Percentiles rank a stretch among this genome's conserved stretches.
Conservation (phyloP, 2,888 invertebrate species). For the Pristionchus entomophagus region DNA sequence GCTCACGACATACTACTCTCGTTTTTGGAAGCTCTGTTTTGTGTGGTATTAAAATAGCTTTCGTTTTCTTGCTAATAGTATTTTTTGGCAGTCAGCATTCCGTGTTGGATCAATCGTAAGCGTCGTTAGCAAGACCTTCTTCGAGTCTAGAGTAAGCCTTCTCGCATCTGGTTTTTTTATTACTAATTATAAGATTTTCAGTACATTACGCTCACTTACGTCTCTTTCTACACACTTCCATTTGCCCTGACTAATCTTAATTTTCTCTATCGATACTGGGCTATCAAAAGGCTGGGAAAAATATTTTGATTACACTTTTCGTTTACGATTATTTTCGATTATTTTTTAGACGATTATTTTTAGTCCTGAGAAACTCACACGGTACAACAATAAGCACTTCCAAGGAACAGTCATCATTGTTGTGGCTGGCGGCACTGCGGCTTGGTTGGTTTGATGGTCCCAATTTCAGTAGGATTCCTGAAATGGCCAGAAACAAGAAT, state of each 20-base stretch:
- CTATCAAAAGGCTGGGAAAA: background rate
- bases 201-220: background rate
- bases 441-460: background rate
- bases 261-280: conserved; percentile 8
- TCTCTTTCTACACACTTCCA: background rate
- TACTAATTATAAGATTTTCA: background rate
- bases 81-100: no score
- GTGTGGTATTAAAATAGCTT: background rate
- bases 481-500: no score
- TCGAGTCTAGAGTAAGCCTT: background rate
- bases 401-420: background rate
- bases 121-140: background rate
- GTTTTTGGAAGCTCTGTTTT: background rate
- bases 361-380: background rate
- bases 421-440: background rate
- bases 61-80: no score
- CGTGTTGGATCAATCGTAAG: background rate
- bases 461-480: no score
- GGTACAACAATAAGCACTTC: background rate
- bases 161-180: no score
- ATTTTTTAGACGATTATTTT: no score
- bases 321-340: no score
- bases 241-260: background rate
- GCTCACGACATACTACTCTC: background rate
- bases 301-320: background rate